Evolutionary conservation across 1,140 invertebrate genomes (phyloP).

Genomic region (Drosophila carrolli): DNA sequence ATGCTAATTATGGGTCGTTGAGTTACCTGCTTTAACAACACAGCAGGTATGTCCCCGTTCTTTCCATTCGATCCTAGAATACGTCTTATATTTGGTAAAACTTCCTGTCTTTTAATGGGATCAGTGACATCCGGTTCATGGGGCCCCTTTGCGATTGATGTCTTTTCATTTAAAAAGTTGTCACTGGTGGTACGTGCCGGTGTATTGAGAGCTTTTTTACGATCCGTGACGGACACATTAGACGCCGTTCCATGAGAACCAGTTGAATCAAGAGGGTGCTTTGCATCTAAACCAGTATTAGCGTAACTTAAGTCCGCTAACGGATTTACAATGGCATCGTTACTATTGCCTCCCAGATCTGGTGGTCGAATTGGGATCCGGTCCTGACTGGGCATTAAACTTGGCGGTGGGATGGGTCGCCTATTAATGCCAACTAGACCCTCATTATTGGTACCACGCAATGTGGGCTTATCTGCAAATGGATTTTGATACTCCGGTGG

Average conservation of each 20-base stretch:
- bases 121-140: slow-evolving; percentile 6
- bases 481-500: slow-evolving; percentile 92
- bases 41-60: slow-evolving; percentile 91
- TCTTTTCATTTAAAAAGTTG: slow-evolving; percentile 21
- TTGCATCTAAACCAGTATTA: slow-evolving; percentile 26
- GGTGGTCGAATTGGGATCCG: slow-evolving; percentile 91
- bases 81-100: slow-evolving; percentile 90
- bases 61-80: slow-evolving; percentile 92
- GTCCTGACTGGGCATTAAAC: slow-evolving; percentile 90
- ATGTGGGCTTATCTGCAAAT: slow-evolving; percentile 92
- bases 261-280: slow-evolving; percentile 40
- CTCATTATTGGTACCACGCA: slow-evolving; percentile 88
- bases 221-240: slow-evolving; percentile 30
- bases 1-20: slow-evolving; percentile 84
- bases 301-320: slow-evolving; percentile 25
- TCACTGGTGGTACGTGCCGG: slow-evolving; percentile 85
- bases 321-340: slow-evolving; percentile 12
- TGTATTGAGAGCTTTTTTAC: slow-evolving; percentile 90
- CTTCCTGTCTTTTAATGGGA: slow-evolving; percentile 85
- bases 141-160: neutral
- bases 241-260: slow-evolving; percentile 27
- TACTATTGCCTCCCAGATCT: slow-evolving; percentile 51
- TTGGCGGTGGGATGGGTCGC: slow-evolving; percentile 90
- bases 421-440: slow-evolving; percentile 85
- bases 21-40: slow-evolving; percentile 88